phyloP scores from a whole-genome alignment of 2,888 invertebrate species.

The Drosophila melanosoma region DNA sequence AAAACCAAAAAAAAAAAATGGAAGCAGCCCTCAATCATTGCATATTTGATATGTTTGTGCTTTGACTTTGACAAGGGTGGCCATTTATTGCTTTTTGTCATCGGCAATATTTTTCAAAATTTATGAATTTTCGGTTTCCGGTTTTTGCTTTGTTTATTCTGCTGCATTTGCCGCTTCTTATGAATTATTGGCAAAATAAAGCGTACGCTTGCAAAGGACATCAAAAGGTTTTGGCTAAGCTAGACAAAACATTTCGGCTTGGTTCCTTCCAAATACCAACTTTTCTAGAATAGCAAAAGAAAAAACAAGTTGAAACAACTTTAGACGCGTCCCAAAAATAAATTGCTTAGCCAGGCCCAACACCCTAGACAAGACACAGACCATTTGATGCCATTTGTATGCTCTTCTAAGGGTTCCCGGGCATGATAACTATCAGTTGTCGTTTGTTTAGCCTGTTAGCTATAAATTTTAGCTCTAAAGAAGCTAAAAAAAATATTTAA shows the following conservation, averaged over 20 bases:
- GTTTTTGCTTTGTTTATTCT: constrained; percentile 47
- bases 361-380: constrained; percentile 44
- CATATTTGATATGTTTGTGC: constrained; percentile 55
- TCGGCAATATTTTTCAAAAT: constrained; percentile 49
- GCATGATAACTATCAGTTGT: neutral
- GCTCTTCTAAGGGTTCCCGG: constrained; percentile 13
- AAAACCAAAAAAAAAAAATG: neutral
- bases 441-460: neutral
- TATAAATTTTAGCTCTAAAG: neutral
- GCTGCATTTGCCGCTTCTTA: constrained; percentile 61
- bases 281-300: constrained; percentile 6
- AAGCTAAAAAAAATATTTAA: neutral
- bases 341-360: constrained; percentile 20
- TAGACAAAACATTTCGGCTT: constrained; percentile 36
- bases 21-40: constrained; percentile 31
- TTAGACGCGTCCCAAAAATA: constrained; percentile 25
- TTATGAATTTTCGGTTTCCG: constrained; percentile 46
- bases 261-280: constrained; percentile 10
- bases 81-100: constrained; percentile 70
- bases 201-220: constrained; percentile 35
- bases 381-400: constrained; percentile 68
- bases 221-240: constrained; percentile 50
- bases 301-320: constrained; percentile 24
- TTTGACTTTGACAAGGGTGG: constrained; percentile 79
- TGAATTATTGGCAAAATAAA: constrained; percentile 75